Evolutionary conservation across 2,797 vertebrate species (phyloP), one percentile per base, ranked within the genome.

Genomic region (Mallotus villosus): DNA sequence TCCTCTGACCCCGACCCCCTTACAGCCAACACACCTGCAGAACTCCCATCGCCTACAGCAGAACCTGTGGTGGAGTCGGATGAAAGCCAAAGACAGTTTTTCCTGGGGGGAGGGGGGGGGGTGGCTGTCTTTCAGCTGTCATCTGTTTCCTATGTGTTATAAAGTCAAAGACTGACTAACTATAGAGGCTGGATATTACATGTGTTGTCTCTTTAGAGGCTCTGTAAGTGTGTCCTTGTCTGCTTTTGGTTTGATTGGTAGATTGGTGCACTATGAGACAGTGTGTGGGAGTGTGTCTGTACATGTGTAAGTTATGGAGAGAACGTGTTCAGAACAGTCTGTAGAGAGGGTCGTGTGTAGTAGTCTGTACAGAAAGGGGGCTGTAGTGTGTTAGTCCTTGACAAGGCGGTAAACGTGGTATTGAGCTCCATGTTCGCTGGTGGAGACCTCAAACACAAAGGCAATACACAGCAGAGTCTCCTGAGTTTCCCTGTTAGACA

Each of bases 381-480:
- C 51, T 55, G 19, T 19, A 55, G 51, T 55, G 51, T n/a, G 51
- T 92, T 97, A 98, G 93, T 98, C 96, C 74, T 96, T 97, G 79
- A 98, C 93, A 46, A 98, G 94, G 86, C 96, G 95, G 92, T 98
- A 98, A 70, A 98, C 96, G 0, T 98, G 96, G 90, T 98, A 96
- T 88, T 98, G 96, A 29, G 96, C 96, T 74, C 96, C 96, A 0
- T 98, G 96, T 85, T 98, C 96, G 0, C 96, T 98, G 68, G 95
- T 96, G 76, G 96, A 98, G 77, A 97, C 96, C 88, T 98, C 96
- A 5, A 98, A 98, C 80, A 98, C 96, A 21, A 98, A 98, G 74
- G 96, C 96, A 46, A 98, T 97, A 90, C 96, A 97, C 57, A 98
- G 95, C 89, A 98, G 87, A 82, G 96, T 98, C 91, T 98, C 96